Evolutionary conservation across 2,113 vertebrate genomes (phyloP).

Genomic region (Chlorodrepanis virens): DNA sequence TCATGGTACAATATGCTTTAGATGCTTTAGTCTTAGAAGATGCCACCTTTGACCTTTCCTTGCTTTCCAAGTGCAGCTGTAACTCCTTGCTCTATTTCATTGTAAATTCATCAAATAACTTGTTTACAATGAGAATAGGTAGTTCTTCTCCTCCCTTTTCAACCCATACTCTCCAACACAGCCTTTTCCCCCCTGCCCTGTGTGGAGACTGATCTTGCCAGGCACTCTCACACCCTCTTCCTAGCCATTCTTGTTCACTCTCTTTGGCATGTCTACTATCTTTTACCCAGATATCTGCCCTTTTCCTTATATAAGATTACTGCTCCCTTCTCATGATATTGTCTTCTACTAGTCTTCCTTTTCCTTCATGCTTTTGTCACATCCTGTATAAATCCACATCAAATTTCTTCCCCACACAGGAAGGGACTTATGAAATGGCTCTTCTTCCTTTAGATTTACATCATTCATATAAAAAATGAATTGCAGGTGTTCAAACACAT

Average conservation of each 20-base stretch:
- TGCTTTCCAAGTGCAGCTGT: background rate
- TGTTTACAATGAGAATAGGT: background rate
- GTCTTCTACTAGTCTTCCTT: background rate
- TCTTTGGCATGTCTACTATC: background rate
- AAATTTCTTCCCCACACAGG: background rate
- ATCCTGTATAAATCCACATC: background rate
- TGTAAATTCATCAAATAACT: background rate
- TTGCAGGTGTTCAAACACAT: background rate
- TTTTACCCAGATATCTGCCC: rapidly evolving
- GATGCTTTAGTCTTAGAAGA: background rate
- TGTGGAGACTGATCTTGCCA: background rate
- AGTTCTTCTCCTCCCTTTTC: background rate
- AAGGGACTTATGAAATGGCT: background rate
- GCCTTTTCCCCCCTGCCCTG: background rate
- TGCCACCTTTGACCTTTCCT: background rate
- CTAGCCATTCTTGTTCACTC: background rate
- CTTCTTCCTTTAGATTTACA: background rate
- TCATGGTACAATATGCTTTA: background rate
- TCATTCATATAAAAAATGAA: background rate
- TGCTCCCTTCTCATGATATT: background rate
- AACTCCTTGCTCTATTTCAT: background rate
- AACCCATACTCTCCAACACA: background rate
- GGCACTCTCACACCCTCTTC: background rate
- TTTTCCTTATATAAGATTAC: background rate
- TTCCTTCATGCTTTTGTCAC: background rate